These are phyloP conservation scores for Apantesis nais DNA, from an alignment of 2,888 invertebrate genomes.

Conservation along the genomic window DNA sequence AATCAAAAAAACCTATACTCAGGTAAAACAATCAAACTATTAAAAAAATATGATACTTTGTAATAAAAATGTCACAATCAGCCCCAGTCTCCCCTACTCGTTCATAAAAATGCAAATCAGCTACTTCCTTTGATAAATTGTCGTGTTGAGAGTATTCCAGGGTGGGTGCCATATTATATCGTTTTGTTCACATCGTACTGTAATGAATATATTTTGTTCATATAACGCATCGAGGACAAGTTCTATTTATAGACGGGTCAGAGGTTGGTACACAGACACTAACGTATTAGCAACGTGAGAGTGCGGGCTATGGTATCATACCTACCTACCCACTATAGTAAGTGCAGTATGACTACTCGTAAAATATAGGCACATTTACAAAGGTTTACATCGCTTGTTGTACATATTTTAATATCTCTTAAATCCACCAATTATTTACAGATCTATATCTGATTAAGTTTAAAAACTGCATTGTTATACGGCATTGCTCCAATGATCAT, in stretches of 20 bases:
- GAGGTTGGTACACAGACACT: slow-evolving; percentile 26
- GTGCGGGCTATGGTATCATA: slow-evolving; percentile 31
- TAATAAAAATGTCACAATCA: too few relatives aligned
- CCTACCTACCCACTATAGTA: slow-evolving; percentile 40
- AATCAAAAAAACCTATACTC: too few relatives aligned
- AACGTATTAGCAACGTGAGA: slow-evolving; percentile 36
- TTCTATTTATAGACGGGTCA: slow-evolving; percentile 56
- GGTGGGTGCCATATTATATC: slow-evolving; percentile 71
- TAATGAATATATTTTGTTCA: slow-evolving; percentile 55
- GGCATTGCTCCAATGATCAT: background rate
- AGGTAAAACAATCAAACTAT: too few relatives aligned
- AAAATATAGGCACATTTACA: slow-evolving; percentile 20
- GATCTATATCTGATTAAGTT: background rate
- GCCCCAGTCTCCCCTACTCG: too few relatives aligned
- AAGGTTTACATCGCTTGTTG: background rate
- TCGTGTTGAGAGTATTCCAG: slow-evolving; percentile 71
- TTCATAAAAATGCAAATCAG: slow-evolving; percentile 83
- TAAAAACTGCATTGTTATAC: background rate
- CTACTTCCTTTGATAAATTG: slow-evolving; percentile 80
- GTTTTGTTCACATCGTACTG: slow-evolving; percentile 57
- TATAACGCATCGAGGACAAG: slow-evolving; percentile 52
- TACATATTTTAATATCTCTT: background rate
- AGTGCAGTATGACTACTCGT: slow-evolving; percentile 43
- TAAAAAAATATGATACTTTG: too few relatives aligned
- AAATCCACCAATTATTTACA: slow-evolving; percentile 1